Evolutionary conservation across 2,888 invertebrate genomes (phyloP).

Genomic region (Spilosoma lubricipeda): DNA sequence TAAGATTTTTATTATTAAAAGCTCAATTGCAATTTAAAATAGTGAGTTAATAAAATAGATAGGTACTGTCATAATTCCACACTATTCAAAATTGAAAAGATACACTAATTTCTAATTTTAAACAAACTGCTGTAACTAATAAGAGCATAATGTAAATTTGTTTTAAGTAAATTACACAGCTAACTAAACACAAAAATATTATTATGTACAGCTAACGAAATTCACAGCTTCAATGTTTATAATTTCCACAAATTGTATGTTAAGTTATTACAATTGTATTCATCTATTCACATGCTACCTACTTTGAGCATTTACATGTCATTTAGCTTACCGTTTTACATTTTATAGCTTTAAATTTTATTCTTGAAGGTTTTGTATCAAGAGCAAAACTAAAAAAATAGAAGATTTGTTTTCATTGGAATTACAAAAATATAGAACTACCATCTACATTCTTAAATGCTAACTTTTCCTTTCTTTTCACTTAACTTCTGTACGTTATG

Average conservation of each 20-base stretch:
- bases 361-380: slow-evolving; percentile 13
- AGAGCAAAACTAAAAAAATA: slow-evolving; percentile 26
- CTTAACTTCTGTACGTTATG: not conserved
- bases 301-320: slow-evolving; percentile 6
- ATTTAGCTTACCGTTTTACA: not conserved
- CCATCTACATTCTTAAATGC: slow-evolving; percentile 11
- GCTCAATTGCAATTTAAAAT: not conserved
- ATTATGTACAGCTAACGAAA: slow-evolving; percentile 59
- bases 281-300: slow-evolving; percentile 11
- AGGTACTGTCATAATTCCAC: not conserved
- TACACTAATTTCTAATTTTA: not conserved
- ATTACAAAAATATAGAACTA: slow-evolving; percentile 42
- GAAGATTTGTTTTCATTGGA: slow-evolving; percentile 28
- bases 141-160: not conserved
- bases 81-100: not conserved
- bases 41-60: not conserved
- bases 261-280: slow-evolving; percentile 14
- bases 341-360: slow-evolving; percentile 1
- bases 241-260: slow-evolving; percentile 20
- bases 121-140: not conserved
- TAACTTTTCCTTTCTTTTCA: slow-evolving; percentile 11
- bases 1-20: not conserved
- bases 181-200: slow-evolving; percentile 27
- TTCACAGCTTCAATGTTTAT: slow-evolving; percentile 57
- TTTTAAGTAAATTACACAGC: slow-evolving; percentile 3